Base-by-base conservation (phyloP, 2,113 vertebrate species). In the Numida meleagris region DNA sequence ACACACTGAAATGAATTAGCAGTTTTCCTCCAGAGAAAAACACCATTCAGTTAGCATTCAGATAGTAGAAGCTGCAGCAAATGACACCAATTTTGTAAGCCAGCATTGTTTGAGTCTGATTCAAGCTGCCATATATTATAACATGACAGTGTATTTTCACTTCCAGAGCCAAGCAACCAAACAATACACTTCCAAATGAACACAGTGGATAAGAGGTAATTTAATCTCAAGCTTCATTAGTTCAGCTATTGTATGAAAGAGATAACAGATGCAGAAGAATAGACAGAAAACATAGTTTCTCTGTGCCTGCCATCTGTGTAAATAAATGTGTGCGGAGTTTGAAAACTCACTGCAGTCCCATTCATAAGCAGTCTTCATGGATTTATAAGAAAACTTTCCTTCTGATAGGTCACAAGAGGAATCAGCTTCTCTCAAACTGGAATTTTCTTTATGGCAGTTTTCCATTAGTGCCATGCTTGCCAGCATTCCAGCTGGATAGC, bases 171-270 rank as follows among this genome's bases (percentile, higher is more conserved):
- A 82, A 68, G 25, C 25, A 68, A 43, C 27, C 42, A 85, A 61
- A 45, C 27, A 91, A 95, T 51, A 55, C 8, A 55, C 40, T 92
- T 96, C 68, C n/a, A 93, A 90, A 46, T 2, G 9, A 88, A 78
- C 23, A 75, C 14, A 43, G 45, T 33, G n/a, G 19, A 16, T 80
- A 82, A 77, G 31, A 67, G 27, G 50, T 88, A 94, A 95, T 88
- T 96, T 78, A 82, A 88, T 94, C 62, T 90, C 76, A 82, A 4
- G 20, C 68, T 93, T 94, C 90, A 90, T 95, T 91, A 94, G 68
- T 43, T 96, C 55, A 88, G 43, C 40, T 68, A 55, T 59, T 38
- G 8, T 90, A 88, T 66, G 57, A 90, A 89, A 90, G n/a, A 72
- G 58, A 27, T 72, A 96, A 67, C 75, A 94, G 68, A 86, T 33